phyloP scores from a whole-genome alignment of 2,888 invertebrate genomes.

The Theretra japonica region DNA sequence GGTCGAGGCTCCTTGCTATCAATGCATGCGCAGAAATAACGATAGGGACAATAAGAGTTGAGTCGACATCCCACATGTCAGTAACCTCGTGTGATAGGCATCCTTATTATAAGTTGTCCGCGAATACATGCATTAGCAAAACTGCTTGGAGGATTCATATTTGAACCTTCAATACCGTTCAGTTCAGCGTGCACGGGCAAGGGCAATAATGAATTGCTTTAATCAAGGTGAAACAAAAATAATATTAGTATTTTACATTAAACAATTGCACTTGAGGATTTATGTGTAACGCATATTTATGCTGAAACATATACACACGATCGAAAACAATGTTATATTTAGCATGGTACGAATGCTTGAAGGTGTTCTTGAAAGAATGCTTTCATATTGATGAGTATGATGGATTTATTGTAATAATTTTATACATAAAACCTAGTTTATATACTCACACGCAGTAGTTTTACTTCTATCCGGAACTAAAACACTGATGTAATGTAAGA shows the following conservation, averaged over 20 bases:
- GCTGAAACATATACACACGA: not conserved
- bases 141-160: not conserved
- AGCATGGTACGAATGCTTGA: not conserved
- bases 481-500: too few species aligned
- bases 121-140: not conserved
- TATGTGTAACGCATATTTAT: slow-evolving; percentile 12
- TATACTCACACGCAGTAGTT: not conserved
- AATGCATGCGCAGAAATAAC: too few species aligned
- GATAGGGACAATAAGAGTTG: too few species aligned
- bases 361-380: slow-evolving; percentile 2
- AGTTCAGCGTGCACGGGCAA: not conserved
- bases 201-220: not conserved
- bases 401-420: not conserved
- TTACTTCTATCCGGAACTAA: too few species aligned
- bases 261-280: slow-evolving; percentile 1
- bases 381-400: not conserved
- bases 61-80: too few species aligned
- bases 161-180: too few species aligned
- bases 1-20: too few species aligned
- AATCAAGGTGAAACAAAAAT: not conserved
- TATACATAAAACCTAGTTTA: not conserved
- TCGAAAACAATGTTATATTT: slow-evolving; percentile 11
- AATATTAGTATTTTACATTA: not conserved
- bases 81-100: too few species aligned
- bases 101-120: too few species aligned